Conservation (phyloP, 2,113 vertebrate genomes). For the Desmodus rotundus region DNA sequence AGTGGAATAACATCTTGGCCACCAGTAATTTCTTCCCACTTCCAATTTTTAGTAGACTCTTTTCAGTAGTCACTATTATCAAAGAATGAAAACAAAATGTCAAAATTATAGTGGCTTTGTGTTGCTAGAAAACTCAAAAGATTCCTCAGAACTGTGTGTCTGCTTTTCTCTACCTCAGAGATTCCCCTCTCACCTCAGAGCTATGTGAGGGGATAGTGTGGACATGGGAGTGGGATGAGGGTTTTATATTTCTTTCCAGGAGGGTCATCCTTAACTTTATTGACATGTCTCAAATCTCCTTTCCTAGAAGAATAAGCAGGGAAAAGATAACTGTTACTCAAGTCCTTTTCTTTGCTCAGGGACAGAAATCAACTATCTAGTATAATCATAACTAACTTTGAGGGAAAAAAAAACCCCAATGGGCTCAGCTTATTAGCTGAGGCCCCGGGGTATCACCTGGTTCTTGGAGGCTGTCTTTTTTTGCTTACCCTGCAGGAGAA, state of each 20-base stretch:
- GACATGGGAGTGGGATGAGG: no score
- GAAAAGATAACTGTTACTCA: not conserved
- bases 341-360: not conserved
- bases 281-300: not conserved
- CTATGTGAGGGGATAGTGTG: not conserved
- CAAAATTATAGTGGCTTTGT: not conserved
- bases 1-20: not conserved
- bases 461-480: not conserved
- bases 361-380: not conserved
- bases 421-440: not conserved
- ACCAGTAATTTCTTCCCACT: not conserved
- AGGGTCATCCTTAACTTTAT: not conserved
- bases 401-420: not conserved
- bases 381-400: not conserved
- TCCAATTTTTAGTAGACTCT: not conserved
- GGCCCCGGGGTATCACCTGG: not conserved
- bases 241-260: not conserved
- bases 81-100: conserved; percentile 25
- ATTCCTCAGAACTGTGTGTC: not conserved
- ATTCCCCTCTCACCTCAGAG: not conserved
- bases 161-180: not conserved
- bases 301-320: not conserved
- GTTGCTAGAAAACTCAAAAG: conserved; percentile 42
- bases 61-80: conserved; percentile 36
- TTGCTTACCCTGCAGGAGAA: not conserved